Conservation (phyloP, 2,797 vertebrate species). For the Hemitrygon akajei region DNA sequence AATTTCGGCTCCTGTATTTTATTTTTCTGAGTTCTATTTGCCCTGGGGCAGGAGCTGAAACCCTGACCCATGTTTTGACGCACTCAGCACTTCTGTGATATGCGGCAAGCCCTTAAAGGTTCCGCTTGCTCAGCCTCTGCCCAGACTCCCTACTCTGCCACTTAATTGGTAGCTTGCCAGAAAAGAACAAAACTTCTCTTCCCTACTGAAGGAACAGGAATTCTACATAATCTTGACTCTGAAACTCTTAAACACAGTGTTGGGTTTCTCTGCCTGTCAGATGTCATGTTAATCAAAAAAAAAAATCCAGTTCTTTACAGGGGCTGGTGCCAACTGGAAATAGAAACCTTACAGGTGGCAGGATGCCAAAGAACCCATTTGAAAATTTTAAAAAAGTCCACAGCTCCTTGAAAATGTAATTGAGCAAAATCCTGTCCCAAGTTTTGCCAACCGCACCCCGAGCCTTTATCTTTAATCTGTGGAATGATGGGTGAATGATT, state of each 20-base stretch:
- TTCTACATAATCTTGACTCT: neutral
- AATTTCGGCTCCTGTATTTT: no score
- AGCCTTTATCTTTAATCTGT: neutral
- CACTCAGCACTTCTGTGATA: neutral
- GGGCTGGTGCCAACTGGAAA: neutral
- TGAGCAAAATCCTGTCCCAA: neutral
- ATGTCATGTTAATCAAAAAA: neutral
- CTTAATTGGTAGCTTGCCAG: neutral
- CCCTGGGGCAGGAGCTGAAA: no score
- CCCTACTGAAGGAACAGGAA: neutral
- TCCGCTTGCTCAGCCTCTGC: neutral
- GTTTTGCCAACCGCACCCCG: neutral
- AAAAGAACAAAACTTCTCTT: neutral
- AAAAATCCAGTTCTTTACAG: neutral
- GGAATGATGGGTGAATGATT: neutral
- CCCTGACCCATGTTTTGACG: no score
- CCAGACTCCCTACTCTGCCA: neutral
- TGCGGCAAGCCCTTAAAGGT: neutral
- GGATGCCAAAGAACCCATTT: neutral
- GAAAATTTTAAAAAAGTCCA: neutral
- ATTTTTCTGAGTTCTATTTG: no score
- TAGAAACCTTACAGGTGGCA: neutral
- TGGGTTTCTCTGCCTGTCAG: neutral
- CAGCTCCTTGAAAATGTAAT: neutral
- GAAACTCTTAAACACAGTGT: neutral